phyloP scores from a whole-genome alignment of 2,888 invertebrate genomes.

The Vandiemenella viatica region DNA sequence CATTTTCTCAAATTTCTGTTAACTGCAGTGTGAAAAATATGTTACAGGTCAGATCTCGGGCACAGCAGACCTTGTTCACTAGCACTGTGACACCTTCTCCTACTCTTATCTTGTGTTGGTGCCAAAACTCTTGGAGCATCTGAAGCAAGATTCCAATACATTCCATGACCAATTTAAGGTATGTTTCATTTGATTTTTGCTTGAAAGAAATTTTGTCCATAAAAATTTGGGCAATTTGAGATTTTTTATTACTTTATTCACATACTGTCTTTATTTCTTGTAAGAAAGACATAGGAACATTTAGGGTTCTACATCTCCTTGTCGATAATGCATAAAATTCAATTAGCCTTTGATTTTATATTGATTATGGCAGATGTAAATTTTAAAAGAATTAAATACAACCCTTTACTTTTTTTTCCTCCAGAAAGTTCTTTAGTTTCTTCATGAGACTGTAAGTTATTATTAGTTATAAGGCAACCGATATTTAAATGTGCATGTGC shows the following conservation, averaged over 20 bases:
- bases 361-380: not conserved
- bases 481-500: too few species aligned
- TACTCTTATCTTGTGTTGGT: slow-evolving; percentile 53
- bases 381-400: not conserved
- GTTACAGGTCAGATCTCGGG: slow-evolving; percentile 42
- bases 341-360: too few species aligned
- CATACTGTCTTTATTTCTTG: not conserved
- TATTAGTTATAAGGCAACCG: too few species aligned
- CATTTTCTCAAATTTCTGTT: too few species aligned
- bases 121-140: slow-evolving; percentile 42
- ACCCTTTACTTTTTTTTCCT: not conserved
- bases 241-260: not conserved
- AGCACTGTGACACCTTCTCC: slow-evolving; percentile 47
- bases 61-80: slow-evolving; percentile 50
- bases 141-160: slow-evolving; percentile 41
- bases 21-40: not conserved
- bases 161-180: slow-evolving; percentile 56
- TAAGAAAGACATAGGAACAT: too few species aligned
- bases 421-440: too few species aligned
- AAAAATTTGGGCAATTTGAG: too few species aligned
- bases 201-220: too few species aligned
- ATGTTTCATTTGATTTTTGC: slow-evolving; percentile 6
- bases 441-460: too few species aligned
- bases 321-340: too few species aligned
- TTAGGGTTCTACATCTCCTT: too few species aligned